These are phyloP conservation scores for Adelges cooleyi DNA, from an alignment of 1,140 invertebrate genomes.

Conservation along the genomic window DNA sequence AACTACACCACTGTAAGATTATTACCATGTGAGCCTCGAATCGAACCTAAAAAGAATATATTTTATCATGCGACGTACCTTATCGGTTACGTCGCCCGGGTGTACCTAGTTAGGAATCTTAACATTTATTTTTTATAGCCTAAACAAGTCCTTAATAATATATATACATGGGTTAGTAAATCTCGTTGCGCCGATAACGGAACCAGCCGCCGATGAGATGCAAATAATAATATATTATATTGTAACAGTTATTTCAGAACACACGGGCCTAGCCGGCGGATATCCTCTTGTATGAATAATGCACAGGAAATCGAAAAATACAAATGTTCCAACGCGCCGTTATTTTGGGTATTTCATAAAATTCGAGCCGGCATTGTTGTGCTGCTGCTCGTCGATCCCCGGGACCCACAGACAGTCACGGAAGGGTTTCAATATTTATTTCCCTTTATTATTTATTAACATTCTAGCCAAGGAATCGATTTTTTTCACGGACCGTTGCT, in stretches of 20 bases:
- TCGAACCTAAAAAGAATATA: no score
- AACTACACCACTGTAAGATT: no score
- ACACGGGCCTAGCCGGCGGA: neutral
- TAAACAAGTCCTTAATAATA: no score
- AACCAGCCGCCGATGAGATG: neutral
- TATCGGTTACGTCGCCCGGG: no score
- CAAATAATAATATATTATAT: neutral
- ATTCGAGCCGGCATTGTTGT: constrained; percentile 4
- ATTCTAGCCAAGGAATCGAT: constrained; percentile 27
- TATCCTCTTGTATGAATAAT: constrained; percentile 19
- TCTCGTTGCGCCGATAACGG: no score
- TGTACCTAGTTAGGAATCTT: no score
- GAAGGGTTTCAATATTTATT: constrained; percentile 26
- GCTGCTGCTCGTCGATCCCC: neutral
- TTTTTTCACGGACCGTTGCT: constrained; percentile 26
- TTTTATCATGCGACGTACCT: no score
- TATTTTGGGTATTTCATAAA: constrained; percentile 20
- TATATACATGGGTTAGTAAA: no score
- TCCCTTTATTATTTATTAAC: constrained; percentile 29
- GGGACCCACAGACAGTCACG: constrained; percentile 24
- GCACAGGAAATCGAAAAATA: constrained; percentile 16
- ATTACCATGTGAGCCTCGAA: no score
- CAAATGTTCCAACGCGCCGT: constrained; percentile 5
- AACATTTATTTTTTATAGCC: no score
- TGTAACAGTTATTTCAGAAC: neutral